Conservation (phyloP, 2,888 invertebrate species). For the Eupithecia abbreviata region DNA sequence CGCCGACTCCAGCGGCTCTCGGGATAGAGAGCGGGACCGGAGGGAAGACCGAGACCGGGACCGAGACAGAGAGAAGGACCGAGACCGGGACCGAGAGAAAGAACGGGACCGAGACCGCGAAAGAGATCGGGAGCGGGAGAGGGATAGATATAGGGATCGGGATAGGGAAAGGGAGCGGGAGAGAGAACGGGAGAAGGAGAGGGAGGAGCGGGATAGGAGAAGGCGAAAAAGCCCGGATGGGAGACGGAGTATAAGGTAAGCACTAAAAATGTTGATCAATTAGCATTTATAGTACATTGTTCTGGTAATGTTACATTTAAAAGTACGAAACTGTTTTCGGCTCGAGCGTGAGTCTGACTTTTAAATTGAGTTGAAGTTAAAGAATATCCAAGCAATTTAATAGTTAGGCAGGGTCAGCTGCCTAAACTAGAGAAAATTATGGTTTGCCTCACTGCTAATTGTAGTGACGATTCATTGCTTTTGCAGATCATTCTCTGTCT, state of each 20-base stretch:
- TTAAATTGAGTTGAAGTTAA: too few species aligned
- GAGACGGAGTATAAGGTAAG: slow-evolving; percentile 74
- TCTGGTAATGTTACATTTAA: too few species aligned
- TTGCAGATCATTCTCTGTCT: too few species aligned
- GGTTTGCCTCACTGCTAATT: too few species aligned
- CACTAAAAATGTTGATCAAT: background rate
- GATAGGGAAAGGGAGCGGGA: slow-evolving; percentile 58
- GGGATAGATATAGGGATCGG: slow-evolving; percentile 62
- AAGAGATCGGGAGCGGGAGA: slow-evolving; percentile 57
- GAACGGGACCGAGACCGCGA: slow-evolving; percentile 57
- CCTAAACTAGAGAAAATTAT: too few species aligned
- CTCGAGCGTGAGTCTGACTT: too few species aligned
- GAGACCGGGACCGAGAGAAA: slow-evolving; percentile 57
- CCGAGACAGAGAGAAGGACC: slow-evolving; percentile 53
- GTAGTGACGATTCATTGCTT: too few species aligned
- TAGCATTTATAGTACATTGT: background rate
- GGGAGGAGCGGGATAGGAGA: slow-evolving; percentile 70
- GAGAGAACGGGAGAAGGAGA: slow-evolving; percentile 62
- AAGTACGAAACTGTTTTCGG: too few species aligned
- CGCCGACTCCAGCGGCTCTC: slow-evolving; percentile 75
- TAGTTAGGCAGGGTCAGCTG: too few species aligned
- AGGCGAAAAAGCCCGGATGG: slow-evolving; percentile 79
- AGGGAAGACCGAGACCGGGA: slow-evolving; percentile 61
- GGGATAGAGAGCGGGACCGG: slow-evolving; percentile 66
- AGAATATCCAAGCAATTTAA: too few species aligned